phyloP scores from a whole-genome alignment of 2,797 vertebrate genomes.

The Siniperca obscura region DNA sequence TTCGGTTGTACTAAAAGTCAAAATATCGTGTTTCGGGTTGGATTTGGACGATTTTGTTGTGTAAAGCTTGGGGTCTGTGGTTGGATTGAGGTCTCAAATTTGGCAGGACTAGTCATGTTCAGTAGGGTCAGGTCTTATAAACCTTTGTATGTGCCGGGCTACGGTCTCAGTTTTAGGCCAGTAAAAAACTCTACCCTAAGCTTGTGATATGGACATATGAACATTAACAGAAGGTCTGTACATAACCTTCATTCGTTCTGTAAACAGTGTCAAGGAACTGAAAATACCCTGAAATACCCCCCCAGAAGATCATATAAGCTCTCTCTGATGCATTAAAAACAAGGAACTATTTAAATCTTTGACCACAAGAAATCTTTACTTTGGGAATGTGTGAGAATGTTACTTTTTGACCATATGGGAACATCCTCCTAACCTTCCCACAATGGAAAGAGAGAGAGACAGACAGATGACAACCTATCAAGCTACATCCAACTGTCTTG shows the following conservation, averaged over 20 bases:
- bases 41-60: not conserved
- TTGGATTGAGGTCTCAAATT: not conserved
- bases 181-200: not conserved
- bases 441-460: not conserved
- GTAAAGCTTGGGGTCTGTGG: not conserved
- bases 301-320: not conserved
- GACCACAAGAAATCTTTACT: not conserved
- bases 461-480: not conserved
- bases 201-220: not conserved
- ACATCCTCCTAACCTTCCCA: conserved; percentile 15
- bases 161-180: not conserved
- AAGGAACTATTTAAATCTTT: not conserved
- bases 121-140: not conserved
- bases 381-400: conserved; percentile 8
- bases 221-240: conserved; percentile 14
- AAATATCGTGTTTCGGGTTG: no score
- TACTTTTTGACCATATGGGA: conserved; percentile 17
- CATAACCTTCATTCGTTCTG: not conserved
- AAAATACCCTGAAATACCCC: conserved; percentile 1
- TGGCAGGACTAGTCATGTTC: not conserved
- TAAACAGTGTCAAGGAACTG: conserved; percentile 12
- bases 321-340: not conserved
- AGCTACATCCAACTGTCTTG: not conserved
- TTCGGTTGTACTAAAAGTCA: no score
- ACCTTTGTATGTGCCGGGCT: not conserved